phyloP scores from a whole-genome alignment of 2,888 invertebrate genomes.

The Epistrophe grossulariae region DNA sequence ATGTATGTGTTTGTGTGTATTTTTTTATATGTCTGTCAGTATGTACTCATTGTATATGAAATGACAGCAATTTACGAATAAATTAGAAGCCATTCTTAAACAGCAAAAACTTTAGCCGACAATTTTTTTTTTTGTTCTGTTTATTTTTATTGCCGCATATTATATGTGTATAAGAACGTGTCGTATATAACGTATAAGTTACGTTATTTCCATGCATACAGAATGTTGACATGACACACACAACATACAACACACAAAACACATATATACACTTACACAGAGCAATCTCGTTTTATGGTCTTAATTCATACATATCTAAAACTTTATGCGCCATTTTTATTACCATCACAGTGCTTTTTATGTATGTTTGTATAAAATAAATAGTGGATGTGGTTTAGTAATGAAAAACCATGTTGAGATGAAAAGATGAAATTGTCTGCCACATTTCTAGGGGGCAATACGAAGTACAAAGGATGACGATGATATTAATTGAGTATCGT shows the following conservation, averaged over 20 bases:
- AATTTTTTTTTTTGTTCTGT: not conserved
- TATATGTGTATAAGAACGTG: constrained; percentile 11
- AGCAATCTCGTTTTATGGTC: constrained; percentile 33
- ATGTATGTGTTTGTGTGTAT: not conserved
- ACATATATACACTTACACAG: not conserved
- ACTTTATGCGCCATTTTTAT: constrained; percentile 40
- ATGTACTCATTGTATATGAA: constrained; percentile 29
- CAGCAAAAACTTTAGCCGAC: constrained; percentile 28
- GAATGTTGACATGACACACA: constrained; percentile 21
- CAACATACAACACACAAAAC: not conserved
- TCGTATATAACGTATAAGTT: constrained; percentile 9
- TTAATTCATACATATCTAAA: constrained; percentile 46
- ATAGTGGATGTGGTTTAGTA: constrained; percentile 23
- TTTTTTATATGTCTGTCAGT: not conserved
- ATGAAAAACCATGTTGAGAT: constrained; percentile 22
- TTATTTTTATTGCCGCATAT: constrained; percentile 22
- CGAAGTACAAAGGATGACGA: not conserved
- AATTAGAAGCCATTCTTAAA: constrained; percentile 45
- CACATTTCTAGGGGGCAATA: constrained; percentile 1
- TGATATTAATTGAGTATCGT: constrained; percentile 9
- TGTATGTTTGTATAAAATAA: constrained; percentile 5
- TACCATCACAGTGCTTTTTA: not conserved
- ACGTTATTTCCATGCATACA: constrained; percentile 33
- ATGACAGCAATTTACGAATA: constrained; percentile 45
- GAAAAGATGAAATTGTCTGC: constrained; percentile 27